phyloP scores from a whole-genome alignment of 2,888 invertebrate genomes.

The Ichneumon xanthorius region DNA sequence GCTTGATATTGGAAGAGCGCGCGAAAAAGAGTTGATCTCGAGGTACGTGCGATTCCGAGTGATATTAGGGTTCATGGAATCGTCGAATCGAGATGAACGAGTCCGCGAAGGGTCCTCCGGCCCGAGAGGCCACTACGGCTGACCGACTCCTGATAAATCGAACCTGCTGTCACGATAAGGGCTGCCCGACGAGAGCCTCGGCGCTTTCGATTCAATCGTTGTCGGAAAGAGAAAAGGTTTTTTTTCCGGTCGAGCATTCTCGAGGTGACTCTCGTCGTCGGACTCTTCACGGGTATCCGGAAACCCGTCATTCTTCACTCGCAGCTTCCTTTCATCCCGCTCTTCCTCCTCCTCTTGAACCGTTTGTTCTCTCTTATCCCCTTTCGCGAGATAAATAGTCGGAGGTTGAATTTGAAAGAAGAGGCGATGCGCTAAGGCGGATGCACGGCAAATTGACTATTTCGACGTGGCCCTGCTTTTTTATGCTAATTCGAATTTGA shows the following conservation, averaged over 20 bases:
- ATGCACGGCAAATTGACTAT: background rate
- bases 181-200: constrained; percentile 29
- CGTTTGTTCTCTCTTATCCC: background rate
- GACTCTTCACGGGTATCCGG: background rate
- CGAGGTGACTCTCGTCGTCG: constrained; percentile 35
- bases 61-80: constrained; percentile 29
- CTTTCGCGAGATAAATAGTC: constrained; percentile 9
- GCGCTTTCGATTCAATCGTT: constrained; percentile 62
- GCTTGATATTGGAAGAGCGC: constrained; percentile 17
- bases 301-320: constrained; percentile 39
- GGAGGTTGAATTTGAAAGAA: background rate
- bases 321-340: constrained; percentile 10
- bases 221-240: constrained; percentile 16
- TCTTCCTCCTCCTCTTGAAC: background rate
- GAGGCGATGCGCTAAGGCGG: background rate
- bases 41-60: constrained; percentile 9
- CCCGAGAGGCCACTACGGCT: constrained; percentile 46
- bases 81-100: constrained; percentile 45
- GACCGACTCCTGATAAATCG: constrained; percentile 66
- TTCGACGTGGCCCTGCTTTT: background rate
- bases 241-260: constrained; percentile 42
- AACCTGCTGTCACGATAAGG: constrained; percentile 59
- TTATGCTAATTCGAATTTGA: no score
- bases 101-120: constrained; percentile 17
- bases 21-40: constrained; percentile 41